Percentiles rank a stretch among this genome's conserved stretches.
These are phyloP conservation scores for Listronotus bonariensis DNA, from an alignment of 1,140 invertebrate genomes.

Conservation along the genomic window DNA sequence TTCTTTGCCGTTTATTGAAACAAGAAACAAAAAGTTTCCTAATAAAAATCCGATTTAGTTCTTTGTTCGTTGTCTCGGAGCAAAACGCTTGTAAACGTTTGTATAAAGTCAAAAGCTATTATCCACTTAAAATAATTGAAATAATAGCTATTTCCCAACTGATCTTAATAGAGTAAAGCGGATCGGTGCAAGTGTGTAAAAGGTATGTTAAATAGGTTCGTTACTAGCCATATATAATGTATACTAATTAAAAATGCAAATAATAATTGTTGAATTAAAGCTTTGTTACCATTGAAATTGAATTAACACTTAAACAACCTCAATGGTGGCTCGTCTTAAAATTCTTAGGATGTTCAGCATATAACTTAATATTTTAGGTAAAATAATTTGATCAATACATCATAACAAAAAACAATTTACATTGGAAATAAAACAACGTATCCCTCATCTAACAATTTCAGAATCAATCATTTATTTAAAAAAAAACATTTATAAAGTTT, in stretches of 20 bases:
- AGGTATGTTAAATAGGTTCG: slow-evolving; percentile 12
- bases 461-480: no score
- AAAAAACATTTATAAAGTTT: no score
- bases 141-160: slow-evolving; percentile 41
- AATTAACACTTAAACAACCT: no score
- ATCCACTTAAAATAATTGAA: slow-evolving; percentile 44
- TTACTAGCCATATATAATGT: slow-evolving; percentile 1
- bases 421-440: no score
- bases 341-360: no score
- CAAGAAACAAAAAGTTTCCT: slow-evolving; percentile 2
- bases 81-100: slow-evolving; percentile 21
- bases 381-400: no score
- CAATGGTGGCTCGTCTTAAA: no score
- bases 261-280: no score
- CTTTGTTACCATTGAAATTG: no score
- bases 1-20: neutral
- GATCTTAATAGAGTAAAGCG: slow-evolving; percentile 36
- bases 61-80: slow-evolving; percentile 18
- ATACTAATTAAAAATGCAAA: neutral
- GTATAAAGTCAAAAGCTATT: slow-evolving; percentile 33
- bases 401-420: no score
- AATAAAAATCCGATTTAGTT: neutral
- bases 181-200: slow-evolving; percentile 22
- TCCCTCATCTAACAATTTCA: no score
- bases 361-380: no score